Conservation (phyloP, 1,140 invertebrate genomes). For the Danaus melanippus region DNA sequence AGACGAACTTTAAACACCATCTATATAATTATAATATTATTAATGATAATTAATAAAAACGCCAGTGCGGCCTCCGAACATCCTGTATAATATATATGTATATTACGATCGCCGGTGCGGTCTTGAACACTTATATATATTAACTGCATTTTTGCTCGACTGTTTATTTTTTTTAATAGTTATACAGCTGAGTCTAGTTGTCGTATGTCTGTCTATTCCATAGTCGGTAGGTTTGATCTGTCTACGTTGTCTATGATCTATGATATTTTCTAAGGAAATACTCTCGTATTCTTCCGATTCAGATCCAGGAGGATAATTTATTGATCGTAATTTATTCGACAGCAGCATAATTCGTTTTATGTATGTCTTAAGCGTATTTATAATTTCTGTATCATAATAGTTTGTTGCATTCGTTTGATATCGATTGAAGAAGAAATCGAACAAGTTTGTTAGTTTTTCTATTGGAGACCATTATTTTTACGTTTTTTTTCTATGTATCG, state of each 20-base stretch:
- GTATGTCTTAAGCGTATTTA: conserved; percentile 53
- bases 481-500: conserved; percentile 26
- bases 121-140: too few relatives aligned
- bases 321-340: conserved; percentile 28
- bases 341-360: conserved; percentile 48
- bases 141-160: conserved; percentile 52
- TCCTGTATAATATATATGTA: too few relatives aligned
- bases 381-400: conserved; percentile 69
- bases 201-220: conserved; percentile 1
- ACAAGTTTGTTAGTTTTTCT: conserved; percentile 34
- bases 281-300: conserved; percentile 20
- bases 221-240: not conserved
- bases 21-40: conserved; percentile 2
- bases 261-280: conserved; percentile 9
- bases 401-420: conserved; percentile 47
- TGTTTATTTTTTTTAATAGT: conserved; percentile 31
- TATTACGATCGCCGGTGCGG: too few relatives aligned
- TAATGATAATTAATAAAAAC: conserved; percentile 13
- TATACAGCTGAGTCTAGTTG: conserved; percentile 4
- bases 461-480: conserved; percentile 22
- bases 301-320: conserved; percentile 43
- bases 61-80: too few relatives aligned
- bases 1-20: conserved; percentile 57
- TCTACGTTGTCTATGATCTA: not conserved
- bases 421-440: conserved; percentile 36